These are phyloP conservation scores for Drosophila bifasciata DNA, from an alignment of 1,140 invertebrate species.

Conservation along the genomic window DNA sequence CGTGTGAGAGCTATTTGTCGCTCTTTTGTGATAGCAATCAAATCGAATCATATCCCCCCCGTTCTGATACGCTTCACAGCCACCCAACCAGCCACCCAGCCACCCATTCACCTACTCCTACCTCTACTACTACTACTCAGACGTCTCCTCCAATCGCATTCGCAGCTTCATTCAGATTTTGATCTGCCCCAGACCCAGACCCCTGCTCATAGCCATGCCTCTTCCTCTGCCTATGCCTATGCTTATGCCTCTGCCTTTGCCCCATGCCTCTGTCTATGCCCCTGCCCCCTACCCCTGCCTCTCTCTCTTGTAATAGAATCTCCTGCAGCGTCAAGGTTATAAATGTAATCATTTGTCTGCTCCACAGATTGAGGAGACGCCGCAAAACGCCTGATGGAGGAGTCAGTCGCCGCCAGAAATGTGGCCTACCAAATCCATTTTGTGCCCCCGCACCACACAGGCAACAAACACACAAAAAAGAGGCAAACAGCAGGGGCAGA, in stretches of 20 bases:
- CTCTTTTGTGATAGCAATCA: constrained; percentile 73
- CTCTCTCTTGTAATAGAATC: constrained; percentile 63
- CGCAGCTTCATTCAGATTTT: constrained; percentile 15
- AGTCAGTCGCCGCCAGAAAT: background rate
- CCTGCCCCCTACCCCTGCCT: background rate
- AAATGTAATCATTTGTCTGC: constrained; percentile 57
- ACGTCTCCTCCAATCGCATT: too few species aligned
- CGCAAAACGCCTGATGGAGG: constrained; percentile 8
- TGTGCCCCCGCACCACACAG: too few species aligned
- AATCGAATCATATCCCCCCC: constrained; percentile 79
- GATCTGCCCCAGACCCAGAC: constrained; percentile 2
- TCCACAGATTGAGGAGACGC: constrained; percentile 17
- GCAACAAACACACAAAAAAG: too few species aligned
- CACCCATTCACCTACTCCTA: too few species aligned
- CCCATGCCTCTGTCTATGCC: constrained; percentile 4
- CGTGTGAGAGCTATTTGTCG: constrained; percentile 64
- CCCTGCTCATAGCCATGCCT: too few species aligned
- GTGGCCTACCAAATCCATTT: background rate
- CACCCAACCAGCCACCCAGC: too few species aligned
- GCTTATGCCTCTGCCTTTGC: constrained; percentile 3
- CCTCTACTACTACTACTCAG: too few species aligned
- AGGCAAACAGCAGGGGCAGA: too few species aligned
- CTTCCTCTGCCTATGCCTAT: constrained; percentile 2
- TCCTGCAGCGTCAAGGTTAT: constrained; percentile 37
- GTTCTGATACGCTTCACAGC: too few species aligned